Evolutionary conservation across 2,888 invertebrate genomes (phyloP).

Genomic region (Diarsia brunnea): DNA sequence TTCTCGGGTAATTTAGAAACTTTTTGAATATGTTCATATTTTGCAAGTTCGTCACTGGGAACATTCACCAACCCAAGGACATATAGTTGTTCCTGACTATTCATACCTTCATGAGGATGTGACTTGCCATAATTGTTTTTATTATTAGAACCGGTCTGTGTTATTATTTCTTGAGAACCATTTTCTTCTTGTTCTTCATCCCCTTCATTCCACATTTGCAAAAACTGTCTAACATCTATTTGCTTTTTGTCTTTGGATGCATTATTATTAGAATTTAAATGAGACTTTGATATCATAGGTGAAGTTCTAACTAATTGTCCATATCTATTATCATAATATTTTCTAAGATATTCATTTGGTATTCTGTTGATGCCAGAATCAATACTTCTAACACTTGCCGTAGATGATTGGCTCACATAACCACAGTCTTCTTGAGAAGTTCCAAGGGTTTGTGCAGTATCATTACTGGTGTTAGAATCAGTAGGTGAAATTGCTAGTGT

Average conservation of each 20-base stretch:
- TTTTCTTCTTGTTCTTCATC: constrained; percentile 84
- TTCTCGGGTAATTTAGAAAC: constrained; percentile 89
- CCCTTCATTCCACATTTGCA: constrained; percentile 90
- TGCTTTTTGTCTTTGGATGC: constrained; percentile 79
- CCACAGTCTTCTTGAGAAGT: constrained; percentile 87
- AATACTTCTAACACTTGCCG: constrained; percentile 84
- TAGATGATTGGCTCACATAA: constrained; percentile 88
- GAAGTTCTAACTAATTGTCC: constrained; percentile 73
- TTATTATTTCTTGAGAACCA: constrained; percentile 73
- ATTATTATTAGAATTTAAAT: constrained; percentile 67
- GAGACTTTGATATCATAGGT: constrained; percentile 71
- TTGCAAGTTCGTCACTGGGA: constrained; percentile 86
- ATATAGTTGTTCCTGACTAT: constrained; percentile 86
- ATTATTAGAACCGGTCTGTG: constrained; percentile 70
- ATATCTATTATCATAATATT: constrained; percentile 80
- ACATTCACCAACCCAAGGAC: constrained; percentile 88
- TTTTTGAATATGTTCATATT: constrained; percentile 90
- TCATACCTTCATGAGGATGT: constrained; percentile 72
- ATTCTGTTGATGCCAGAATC: constrained; percentile 80
- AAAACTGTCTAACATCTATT: constrained; percentile 87
- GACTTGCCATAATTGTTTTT: constrained; percentile 70
- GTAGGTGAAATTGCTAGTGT: constrained; percentile 86
- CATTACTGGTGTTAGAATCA: constrained; percentile 86
- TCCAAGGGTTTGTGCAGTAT: constrained; percentile 79
- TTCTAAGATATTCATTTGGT: constrained; percentile 80